These are phyloP conservation scores for Eubasilissa regina DNA, from an alignment of 1,140 invertebrate genomes.

Conservation along the genomic window DNA sequence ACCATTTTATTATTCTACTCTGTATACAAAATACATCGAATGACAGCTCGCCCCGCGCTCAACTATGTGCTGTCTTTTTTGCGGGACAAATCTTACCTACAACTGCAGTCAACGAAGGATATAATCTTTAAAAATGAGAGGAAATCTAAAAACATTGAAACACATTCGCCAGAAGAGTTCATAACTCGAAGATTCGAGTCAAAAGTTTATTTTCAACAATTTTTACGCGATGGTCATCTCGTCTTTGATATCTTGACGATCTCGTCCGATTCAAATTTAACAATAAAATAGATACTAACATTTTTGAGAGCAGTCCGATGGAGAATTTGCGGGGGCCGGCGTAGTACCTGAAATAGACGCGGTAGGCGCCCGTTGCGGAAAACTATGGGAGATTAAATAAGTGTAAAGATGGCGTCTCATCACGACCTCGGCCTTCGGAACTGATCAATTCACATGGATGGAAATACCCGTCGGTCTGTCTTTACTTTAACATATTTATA, in stretches of 20 bases:
- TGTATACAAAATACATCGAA: too few relatives aligned
- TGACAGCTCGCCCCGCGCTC: too few relatives aligned
- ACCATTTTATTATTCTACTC: too few relatives aligned
- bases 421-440: slow-evolving; percentile 32
- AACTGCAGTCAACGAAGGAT: too few relatives aligned
- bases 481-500: neutral
- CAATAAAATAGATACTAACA: slow-evolving; percentile 9
- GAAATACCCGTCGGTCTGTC: neutral
- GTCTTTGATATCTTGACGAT: slow-evolving; percentile 13
- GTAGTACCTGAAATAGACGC: slow-evolving; percentile 26
- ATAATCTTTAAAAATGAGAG: too few relatives aligned
- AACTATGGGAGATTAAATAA: slow-evolving; percentile 29
- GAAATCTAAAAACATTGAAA: too few relatives aligned
- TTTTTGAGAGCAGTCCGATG: neutral
- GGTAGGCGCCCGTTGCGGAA: neutral
- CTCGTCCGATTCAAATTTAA: slow-evolving; percentile 9
- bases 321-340: slow-evolving; percentile 20
- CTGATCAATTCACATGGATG: slow-evolving; percentile 36
- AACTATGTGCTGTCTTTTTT: too few relatives aligned
- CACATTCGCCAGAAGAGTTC: too few relatives aligned
- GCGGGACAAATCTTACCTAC: too few relatives aligned
- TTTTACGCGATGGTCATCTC: neutral
- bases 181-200: too few relatives aligned
- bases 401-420: slow-evolving; percentile 5
- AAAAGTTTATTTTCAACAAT: slow-evolving; percentile 1